Conservation (phyloP, 2,888 invertebrate genomes). For the Perdita meconis region DNA sequence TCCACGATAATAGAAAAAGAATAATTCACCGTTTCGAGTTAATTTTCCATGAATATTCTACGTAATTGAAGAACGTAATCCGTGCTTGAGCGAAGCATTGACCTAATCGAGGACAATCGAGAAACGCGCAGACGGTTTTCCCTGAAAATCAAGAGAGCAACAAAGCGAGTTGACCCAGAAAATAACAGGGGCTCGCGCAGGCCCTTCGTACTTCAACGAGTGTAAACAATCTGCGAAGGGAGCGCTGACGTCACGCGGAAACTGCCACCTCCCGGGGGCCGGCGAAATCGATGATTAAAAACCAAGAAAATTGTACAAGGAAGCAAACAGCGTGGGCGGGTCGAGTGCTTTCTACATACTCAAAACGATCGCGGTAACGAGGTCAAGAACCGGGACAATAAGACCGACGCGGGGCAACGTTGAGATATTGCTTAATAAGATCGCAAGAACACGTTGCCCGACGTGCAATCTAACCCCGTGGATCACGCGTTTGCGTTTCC, state of each 20-base stretch:
- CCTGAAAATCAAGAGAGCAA: neutral
- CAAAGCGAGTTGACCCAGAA: neutral
- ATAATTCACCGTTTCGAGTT: no score
- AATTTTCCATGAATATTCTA: no score
- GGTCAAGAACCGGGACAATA: neutral
- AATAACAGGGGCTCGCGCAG: neutral
- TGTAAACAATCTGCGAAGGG: neutral
- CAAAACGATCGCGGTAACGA: neutral
- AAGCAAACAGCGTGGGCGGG: neutral
- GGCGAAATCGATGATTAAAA: neutral
- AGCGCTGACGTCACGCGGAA: neutral
- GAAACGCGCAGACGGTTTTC: neutral
- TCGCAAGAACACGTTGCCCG: constrained; percentile 9
- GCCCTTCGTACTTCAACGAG: neutral
- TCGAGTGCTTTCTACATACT: constrained; percentile 5
- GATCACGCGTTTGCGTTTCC: constrained; percentile 23
- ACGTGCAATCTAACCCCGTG: constrained; percentile 9
- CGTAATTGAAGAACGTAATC: no score
- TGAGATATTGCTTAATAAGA: constrained; percentile 12
- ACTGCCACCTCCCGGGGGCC: neutral
- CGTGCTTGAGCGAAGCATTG: no score
- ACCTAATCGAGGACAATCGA: neutral
- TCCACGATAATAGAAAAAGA: no score
- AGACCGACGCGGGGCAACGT: neutral
- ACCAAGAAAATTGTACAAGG: neutral